Base-by-base conservation (phyloP, 2,797 vertebrate genomes). In the Malacoctenus gilli region DNA sequence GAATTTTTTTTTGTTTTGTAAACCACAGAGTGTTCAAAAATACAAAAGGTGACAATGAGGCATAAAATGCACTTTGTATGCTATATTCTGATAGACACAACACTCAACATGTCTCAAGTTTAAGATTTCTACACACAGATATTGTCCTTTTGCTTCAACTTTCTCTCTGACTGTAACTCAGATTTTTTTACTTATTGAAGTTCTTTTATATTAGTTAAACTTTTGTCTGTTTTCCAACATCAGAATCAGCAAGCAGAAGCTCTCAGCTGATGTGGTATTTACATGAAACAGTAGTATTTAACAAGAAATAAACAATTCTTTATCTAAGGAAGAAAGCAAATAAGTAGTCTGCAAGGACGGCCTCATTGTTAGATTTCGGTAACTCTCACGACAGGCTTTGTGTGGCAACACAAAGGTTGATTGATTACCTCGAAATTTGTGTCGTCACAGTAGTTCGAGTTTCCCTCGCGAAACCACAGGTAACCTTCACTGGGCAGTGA, bases 341-440 rank as follows among this genome's bases (percentile, higher is more conserved):
- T 70, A 59, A n/a, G 44, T 49, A 54, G 41, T 80, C 55, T 64
- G 67, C 63, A 72, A 81, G 69, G 82, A 85, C 73, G 66, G 68
- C 64, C 74, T 82, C 81, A 80, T 72, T 81, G 63, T 80, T 78
- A 41, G 60, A 89, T 90, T 91, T 87, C 80, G 82, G 90, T 89
- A 87, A 86, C 80, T 68, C 68, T 56, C 50, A 64, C 89, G 88
- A 85, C 86, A 86, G 85, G 80, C 83, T 87, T 91, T 89, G 85
- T 89, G 74, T 47, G 18, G 60, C 59, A 86, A 89, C 72, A 87
- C 87, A 91, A 91, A 89, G 81, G 81, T 75, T 92, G 91, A 92
- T 90, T 89, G 91, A 92, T 91, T 92, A 83, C 87, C 79, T 87
- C 56, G 46, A 82, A 85, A 91, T 90, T 59, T 82, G 74, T 83